Conservation (phyloP, 2,797 vertebrate genomes). For the Anas georgica region DNA sequence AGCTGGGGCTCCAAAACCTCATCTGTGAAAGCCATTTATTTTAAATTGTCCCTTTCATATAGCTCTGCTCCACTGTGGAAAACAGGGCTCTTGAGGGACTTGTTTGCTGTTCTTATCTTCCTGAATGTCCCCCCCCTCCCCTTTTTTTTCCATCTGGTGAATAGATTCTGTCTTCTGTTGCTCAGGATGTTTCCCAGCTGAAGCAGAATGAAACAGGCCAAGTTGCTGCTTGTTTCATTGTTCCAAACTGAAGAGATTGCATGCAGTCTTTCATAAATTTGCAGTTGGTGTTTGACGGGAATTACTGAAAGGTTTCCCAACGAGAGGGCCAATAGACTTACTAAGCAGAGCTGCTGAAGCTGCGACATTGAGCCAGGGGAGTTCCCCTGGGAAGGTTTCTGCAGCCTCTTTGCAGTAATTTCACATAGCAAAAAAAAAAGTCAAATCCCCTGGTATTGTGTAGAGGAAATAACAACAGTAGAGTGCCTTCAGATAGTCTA, state of each 20-base stretch:
- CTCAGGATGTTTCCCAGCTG: constrained; percentile 66
- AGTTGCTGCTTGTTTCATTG: constrained; percentile 52
- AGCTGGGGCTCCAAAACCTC: background rate
- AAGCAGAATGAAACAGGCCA: constrained; percentile 56
- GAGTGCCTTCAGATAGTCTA: background rate
- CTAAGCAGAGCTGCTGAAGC: background rate
- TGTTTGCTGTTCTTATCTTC: background rate
- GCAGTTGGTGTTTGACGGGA: background rate
- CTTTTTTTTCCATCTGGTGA: background rate
- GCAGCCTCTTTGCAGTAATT: background rate
- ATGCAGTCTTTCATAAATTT: constrained; percentile 28
- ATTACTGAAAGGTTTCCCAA: background rate
- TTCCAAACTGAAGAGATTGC: constrained; percentile 35
- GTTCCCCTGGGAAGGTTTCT: constrained; percentile 13
- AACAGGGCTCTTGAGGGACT: background rate
- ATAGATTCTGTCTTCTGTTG: background rate
- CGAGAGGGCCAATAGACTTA: background rate
- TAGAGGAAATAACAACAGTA: background rate
- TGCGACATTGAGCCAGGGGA: background rate
- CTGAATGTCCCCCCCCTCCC: background rate
- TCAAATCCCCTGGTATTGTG: background rate
- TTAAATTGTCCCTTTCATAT: background rate
- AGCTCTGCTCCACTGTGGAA: background rate
- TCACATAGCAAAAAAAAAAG: background rate
- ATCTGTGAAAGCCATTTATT: background rate